Conservation (phyloP, 2,797 vertebrate genomes). For the Eulemur rubriventer region DNA sequence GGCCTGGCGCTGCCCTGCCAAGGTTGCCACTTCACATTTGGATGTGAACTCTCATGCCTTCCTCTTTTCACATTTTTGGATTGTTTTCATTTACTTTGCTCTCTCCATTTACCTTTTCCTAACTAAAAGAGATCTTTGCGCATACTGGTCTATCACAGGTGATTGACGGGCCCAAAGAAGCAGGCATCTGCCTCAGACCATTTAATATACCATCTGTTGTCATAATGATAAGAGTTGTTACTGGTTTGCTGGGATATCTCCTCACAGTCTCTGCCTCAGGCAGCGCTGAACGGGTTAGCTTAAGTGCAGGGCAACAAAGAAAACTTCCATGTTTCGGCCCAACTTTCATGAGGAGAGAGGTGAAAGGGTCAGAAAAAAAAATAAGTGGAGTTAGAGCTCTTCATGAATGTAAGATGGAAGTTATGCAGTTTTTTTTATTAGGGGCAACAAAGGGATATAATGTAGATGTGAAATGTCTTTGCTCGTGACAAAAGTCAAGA, state of each 20-base stretch:
- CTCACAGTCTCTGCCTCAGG: neutral
- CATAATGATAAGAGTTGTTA: neutral
- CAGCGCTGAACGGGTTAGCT: neutral
- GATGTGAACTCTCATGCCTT: fast-evolving
- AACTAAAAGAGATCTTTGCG: neutral
- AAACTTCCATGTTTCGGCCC: neutral
- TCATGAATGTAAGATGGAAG: neutral
- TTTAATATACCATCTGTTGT: neutral
- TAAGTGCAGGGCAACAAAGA: neutral
- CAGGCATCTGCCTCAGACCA: neutral
- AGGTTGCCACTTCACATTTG: neutral
- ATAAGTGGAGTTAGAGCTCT: neutral
- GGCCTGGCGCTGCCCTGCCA: neutral
- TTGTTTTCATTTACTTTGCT: neutral
- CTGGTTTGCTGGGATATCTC: neutral
- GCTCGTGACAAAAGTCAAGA: neutral
- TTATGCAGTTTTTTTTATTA: neutral
- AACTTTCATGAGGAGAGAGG: neutral
- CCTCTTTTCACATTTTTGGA: neutral
- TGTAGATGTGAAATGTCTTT: neutral
- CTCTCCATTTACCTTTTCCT: neutral
- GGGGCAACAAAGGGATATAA: neutral
- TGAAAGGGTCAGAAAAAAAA: neutral
- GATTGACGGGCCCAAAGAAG: neutral
- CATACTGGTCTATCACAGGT: too few species aligned